phyloP scores from a whole-genome alignment of 2,113 vertebrate species.

The Festucalex cinctus region DNA sequence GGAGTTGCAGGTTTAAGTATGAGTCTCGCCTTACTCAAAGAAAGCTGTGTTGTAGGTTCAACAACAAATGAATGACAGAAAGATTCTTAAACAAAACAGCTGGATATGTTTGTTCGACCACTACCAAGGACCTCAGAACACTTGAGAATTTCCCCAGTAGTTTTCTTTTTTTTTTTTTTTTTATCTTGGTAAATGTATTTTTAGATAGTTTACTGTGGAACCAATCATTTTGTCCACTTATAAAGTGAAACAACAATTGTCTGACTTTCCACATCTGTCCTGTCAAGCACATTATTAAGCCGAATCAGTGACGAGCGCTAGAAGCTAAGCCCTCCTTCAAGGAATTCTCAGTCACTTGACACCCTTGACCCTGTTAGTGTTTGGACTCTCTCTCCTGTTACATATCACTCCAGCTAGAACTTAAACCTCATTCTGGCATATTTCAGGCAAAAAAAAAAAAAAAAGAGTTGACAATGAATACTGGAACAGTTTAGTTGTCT shows the following conservation, averaged over 20 bases:
- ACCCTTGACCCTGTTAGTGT: slow-evolving; percentile 40
- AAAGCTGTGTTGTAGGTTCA: too few species aligned
- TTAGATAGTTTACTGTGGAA: slow-evolving; percentile 16
- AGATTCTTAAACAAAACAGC: not conserved
- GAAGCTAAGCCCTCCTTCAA: slow-evolving; percentile 19
- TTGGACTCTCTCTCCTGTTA: slow-evolving; percentile 44
- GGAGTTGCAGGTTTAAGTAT: too few species aligned
- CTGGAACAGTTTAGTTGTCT: slow-evolving; percentile 35
- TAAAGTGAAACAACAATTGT: slow-evolving; percentile 54
- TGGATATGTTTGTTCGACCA: not conserved
- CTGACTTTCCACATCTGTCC: slow-evolving; percentile 20
- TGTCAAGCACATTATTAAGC: slow-evolving; percentile 27
- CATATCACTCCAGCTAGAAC: slow-evolving; percentile 29
- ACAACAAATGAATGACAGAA: not conserved
- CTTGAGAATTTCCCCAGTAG: not conserved
- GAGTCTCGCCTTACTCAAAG: too few species aligned
- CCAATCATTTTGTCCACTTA: slow-evolving; percentile 29
- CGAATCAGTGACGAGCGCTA: slow-evolving; percentile 28
- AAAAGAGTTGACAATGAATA: slow-evolving; percentile 24
- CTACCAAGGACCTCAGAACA: not conserved
- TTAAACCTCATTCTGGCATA: slow-evolving; percentile 26
- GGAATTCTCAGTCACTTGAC: slow-evolving; percentile 46
- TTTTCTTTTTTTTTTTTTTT: not conserved
- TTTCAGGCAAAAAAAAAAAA: slow-evolving; percentile 29
- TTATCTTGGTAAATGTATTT: not conserved